A percentile compares a stretch with the other conserved stretches of the same genome.
Evolutionary conservation across 1,140 invertebrate species (phyloP).

Genomic region (Drosophila carrolli): DNA sequence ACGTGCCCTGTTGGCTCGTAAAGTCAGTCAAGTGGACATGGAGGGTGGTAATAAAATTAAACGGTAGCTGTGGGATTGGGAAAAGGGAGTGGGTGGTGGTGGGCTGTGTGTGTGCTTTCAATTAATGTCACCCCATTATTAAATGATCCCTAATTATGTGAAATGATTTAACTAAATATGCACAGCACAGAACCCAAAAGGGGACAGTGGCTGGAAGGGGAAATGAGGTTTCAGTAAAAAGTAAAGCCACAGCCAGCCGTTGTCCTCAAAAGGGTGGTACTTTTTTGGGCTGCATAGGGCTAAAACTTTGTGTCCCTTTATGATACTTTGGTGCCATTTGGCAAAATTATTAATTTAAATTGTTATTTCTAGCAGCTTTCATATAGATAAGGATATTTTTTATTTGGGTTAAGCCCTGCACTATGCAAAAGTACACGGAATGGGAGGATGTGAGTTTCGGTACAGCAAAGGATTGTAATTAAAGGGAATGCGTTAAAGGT

Average conservation of each 20-base stretch:
- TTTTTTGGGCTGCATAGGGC: constrained; percentile 19
- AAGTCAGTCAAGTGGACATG: constrained; percentile 75
- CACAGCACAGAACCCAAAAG: constrained; percentile 43
- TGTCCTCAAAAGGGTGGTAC: constrained; percentile 29
- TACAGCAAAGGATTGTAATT: background rate
- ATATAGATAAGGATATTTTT: constrained; percentile 35
- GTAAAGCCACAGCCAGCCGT: constrained; percentile 60
- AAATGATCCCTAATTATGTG: constrained; percentile 85
- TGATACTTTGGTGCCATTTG: constrained; percentile 78
- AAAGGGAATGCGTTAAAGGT: background rate
- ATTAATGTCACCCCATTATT: constrained; percentile 85
- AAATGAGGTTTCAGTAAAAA: constrained; percentile 47
- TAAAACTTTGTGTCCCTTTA: constrained; percentile 67
- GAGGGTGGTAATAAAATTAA: constrained; percentile 75
- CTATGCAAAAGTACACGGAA: background rate
- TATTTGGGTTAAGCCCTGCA: background rate
- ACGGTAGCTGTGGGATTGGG: constrained; percentile 60
- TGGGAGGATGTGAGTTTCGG: background rate
- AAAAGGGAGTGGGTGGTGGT: constrained; percentile 13
- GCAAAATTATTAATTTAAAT: constrained; percentile 77
- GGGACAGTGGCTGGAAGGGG: constrained; percentile 20
- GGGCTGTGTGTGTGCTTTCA: constrained; percentile 59
- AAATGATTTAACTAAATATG: constrained; percentile 84
- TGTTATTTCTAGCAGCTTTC: constrained; percentile 48
- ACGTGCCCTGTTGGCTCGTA: constrained; percentile 66